Evolutionary conservation across 2,888 invertebrate species (phyloP).

Genomic region (Plagodis dolabraria): DNA sequence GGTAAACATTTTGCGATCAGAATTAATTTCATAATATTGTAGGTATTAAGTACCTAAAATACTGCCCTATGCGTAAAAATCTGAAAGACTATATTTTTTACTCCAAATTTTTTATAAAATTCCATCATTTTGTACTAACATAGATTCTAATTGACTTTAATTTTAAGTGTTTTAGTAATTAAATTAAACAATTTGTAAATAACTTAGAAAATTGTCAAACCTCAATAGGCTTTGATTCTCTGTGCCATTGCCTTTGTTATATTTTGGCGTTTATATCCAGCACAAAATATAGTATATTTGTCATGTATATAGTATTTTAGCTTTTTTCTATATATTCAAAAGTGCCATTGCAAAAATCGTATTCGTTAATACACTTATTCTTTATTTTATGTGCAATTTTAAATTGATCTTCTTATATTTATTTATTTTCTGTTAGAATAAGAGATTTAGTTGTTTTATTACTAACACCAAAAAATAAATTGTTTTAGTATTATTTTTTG

Average conservation of each 20-base stretch:
- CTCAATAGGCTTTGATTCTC: slow-evolving; percentile 65
- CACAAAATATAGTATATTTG: slow-evolving; percentile 19
- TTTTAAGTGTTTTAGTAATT: slow-evolving; percentile 10
- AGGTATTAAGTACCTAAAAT: no score
- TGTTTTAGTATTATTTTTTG: slow-evolving; percentile 59
- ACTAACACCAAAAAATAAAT: slow-evolving; percentile 83
- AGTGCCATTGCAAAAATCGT: slow-evolving; percentile 68
- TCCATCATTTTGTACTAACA: slow-evolving; percentile 39
- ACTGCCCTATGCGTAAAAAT: no score
- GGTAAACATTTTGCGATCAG: no score
- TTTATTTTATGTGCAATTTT: slow-evolving; percentile 63
- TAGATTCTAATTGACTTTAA: slow-evolving; percentile 29
- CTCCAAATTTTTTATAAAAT: slow-evolving; percentile 45
- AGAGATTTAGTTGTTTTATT: slow-evolving; percentile 67
- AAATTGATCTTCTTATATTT: slow-evolving; percentile 66
- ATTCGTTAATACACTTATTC: slow-evolving; percentile 34
- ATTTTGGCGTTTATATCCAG: slow-evolving; percentile 20
- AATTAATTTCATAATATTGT: no score
- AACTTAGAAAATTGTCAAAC: slow-evolving; percentile 55
- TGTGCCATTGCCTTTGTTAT: slow-evolving; percentile 70
- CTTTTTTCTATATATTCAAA: slow-evolving; percentile 70
- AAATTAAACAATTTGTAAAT: slow-evolving; percentile 59
- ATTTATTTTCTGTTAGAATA: slow-evolving; percentile 63
- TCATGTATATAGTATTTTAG: slow-evolving; percentile 51
- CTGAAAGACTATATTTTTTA: slow-evolving; percentile 53